Evolutionary conservation across 2,113 vertebrate genomes (phyloP).

Genomic region (Sclerurus mexicanus): DNA sequence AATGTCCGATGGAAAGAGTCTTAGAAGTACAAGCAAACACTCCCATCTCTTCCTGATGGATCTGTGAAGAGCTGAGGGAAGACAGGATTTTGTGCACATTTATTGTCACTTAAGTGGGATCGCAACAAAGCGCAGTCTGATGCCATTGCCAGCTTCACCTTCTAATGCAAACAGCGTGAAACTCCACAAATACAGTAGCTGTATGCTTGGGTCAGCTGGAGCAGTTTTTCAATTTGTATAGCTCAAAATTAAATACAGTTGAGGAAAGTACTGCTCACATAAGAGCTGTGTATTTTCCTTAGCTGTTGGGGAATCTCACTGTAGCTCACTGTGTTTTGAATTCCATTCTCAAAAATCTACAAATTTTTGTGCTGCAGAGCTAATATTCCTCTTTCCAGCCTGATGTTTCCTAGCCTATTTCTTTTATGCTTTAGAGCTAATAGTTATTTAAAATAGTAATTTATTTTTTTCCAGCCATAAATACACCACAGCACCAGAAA

Average conservation of each 20-base stretch:
- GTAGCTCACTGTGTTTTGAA: not conserved
- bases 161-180: not conserved
- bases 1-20: not conserved
- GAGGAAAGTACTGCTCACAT: not conserved
- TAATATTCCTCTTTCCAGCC: not conserved
- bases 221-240: not conserved
- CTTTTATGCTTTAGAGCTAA: not conserved
- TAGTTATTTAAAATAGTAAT: not conserved
- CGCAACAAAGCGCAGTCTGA: not conserved
- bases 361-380: not conserved
- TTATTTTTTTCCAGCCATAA: not conserved
- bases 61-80: not conserved
- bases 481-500: not conserved
- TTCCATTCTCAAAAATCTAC: not conserved
- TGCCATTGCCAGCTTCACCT: not conserved
- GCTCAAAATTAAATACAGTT: not conserved
- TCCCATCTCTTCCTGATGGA: not conserved
- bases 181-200: not conserved
- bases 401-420: not conserved
- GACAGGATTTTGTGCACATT: not conserved
- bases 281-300: not conserved
- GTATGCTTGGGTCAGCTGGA: not conserved
- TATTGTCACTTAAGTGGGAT: not conserved
- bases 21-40: not conserved
- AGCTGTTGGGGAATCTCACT: not conserved